Evolutionary conservation across 2,113 vertebrate species (phyloP).

Genomic region (Pterocles gutturalis): DNA sequence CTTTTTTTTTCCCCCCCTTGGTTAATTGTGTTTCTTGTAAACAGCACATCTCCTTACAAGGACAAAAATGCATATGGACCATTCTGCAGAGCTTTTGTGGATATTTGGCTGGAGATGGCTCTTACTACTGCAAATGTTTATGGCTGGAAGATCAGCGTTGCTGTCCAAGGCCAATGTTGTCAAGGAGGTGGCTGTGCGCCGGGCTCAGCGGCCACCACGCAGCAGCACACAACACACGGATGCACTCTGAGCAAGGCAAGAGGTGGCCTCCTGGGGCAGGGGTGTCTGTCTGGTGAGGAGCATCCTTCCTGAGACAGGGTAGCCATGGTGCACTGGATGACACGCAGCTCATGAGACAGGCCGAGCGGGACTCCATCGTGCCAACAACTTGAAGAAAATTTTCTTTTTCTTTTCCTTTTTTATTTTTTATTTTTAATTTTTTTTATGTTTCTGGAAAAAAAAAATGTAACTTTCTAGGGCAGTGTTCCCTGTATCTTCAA

Average conservation of each 20-base stretch:
- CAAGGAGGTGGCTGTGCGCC: not conserved
- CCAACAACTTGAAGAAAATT: conserved; percentile 28
- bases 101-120: conserved; percentile 47
- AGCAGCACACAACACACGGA: not conserved
- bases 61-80: conserved; percentile 36
- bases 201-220: not conserved
- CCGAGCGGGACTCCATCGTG: not conserved
- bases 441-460: conserved; percentile 3
- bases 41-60: conserved; percentile 71
- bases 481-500: conserved; percentile 54
- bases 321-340: not conserved
- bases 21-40: conserved; percentile 65
- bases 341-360: not conserved
- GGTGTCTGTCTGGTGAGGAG: not conserved
- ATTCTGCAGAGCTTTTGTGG: conserved; percentile 43
- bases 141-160: conserved; percentile 11
- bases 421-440: not conserved
- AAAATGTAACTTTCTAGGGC: conserved; percentile 16
- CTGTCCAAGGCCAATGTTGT: not conserved
- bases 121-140: conserved; percentile 40
- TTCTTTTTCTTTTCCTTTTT: not conserved
- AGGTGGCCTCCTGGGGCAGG: not conserved
- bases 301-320: conserved; percentile 12
- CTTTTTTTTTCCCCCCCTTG: conserved; percentile 42
- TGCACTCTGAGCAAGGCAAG: not conserved